Conservation (phyloP, 2,888 invertebrate species). For the Leucophenga maculata region DNA sequence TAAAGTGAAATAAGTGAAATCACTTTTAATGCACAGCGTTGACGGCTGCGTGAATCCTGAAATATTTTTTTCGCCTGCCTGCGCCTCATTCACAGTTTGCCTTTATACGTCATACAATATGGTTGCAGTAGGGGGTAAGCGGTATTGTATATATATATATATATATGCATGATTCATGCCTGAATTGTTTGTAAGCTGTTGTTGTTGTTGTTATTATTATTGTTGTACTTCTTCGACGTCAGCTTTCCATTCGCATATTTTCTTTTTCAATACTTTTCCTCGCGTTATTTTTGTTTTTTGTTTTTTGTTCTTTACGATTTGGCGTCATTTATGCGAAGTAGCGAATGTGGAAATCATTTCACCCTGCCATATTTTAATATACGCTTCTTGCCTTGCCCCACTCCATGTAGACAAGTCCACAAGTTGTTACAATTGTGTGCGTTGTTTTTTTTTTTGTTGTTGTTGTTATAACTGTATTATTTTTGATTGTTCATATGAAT, state of each 20-base stretch:
- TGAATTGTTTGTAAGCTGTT: background rate
- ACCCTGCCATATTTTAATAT: no score
- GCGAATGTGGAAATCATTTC: no score
- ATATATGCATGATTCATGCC: background rate
- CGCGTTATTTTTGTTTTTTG: no score
- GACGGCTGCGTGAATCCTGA: slow-evolving; percentile 41
- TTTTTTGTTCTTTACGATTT: slow-evolving; percentile 2
- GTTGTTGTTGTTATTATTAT: slow-evolving; percentile 9
- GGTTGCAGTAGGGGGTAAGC: no score
- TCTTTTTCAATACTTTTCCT: no score
- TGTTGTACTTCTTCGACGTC: background rate
- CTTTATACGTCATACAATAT: no score
- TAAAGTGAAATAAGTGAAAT: background rate
- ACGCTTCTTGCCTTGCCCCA: no score
- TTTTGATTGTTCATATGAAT: background rate
- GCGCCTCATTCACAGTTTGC: background rate
- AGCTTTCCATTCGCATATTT: background rate
- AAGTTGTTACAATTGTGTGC: background rate
- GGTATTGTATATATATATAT: no score
- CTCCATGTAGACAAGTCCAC: no score
- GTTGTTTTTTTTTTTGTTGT: background rate
- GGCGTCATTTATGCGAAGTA: background rate
- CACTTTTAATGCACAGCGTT: slow-evolving; percentile 39
- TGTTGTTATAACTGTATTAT: background rate
- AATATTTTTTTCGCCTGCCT: background rate